Evolutionary conservation across 2,113 vertebrate genomes (phyloP).

Genomic region (Gnathonemus echidnorhynchus): DNA sequence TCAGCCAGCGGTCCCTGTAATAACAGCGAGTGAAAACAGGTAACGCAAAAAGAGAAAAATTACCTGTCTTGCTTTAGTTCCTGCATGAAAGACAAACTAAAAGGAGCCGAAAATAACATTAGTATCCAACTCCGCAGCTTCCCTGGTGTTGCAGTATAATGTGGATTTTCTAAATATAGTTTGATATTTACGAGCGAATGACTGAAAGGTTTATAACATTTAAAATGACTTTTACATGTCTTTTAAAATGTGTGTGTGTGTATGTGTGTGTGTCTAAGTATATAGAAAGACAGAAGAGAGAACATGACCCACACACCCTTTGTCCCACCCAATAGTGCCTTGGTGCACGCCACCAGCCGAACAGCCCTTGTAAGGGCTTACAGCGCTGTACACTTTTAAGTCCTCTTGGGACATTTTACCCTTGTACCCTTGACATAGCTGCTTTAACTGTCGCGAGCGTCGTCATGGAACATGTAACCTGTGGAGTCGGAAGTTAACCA

Average conservation of each 20-base stretch:
- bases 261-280: conserved; percentile 23
- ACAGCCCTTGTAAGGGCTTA: conserved; percentile 14
- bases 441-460: neutral
- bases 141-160: conserved; percentile 1
- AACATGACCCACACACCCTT: neutral
- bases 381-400: conserved; percentile 2
- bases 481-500: neutral
- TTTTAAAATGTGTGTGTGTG: conserved; percentile 8
- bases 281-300: neutral
- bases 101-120: neutral
- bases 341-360: conserved; percentile 50
- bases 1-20: no score
- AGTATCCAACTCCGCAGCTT: neutral
- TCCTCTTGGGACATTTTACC: conserved; percentile 9
- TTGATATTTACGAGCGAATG: conserved; percentile 9
- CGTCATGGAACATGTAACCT: neutral
- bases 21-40: no score
- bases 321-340: conserved; percentile 58
- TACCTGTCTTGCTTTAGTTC: neutral
- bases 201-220: conserved; percentile 16
- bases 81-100: neutral
- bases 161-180: neutral
- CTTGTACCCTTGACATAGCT: conserved; percentile 28
- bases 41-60: no score
- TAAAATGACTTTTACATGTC: conserved; percentile 12